Conservation (phyloP, 2,888 invertebrate genomes). For the Pristionchus mayeri region DNA sequence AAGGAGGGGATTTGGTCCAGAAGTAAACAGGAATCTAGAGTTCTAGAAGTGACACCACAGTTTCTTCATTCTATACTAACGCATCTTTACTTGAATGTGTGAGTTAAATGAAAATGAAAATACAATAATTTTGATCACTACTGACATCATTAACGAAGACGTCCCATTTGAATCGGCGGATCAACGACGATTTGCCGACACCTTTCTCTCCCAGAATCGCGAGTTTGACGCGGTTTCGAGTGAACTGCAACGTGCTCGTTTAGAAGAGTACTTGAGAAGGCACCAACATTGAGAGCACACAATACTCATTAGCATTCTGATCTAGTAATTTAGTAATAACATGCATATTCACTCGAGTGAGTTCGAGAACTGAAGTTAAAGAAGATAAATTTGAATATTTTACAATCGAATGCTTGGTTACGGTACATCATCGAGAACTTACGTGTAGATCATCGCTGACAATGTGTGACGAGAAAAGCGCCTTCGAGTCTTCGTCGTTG, state of each 20-base stretch:
- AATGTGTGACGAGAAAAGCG: no score
- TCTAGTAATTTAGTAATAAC: no score
- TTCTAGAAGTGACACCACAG: no score
- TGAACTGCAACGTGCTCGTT: constrained; percentile 44
- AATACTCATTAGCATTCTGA: no score
- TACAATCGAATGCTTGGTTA: no score
- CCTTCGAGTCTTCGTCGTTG: background rate
- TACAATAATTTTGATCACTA: background rate
- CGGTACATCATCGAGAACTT: no score
- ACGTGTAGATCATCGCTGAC: constrained; percentile 15
- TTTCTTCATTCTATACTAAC: background rate
- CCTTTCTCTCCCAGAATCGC: constrained; percentile 35
- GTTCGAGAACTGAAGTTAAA: background rate
- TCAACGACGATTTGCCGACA: constrained; percentile 27
- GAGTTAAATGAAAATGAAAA: background rate
- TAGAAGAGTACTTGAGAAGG: no score
- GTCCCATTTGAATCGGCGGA: constrained; percentile 32
- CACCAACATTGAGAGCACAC: no score
- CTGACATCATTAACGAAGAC: constrained; percentile 11
- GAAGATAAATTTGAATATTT: background rate
- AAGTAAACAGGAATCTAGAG: background rate
- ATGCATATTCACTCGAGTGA: no score
- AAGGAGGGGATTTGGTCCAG: background rate
- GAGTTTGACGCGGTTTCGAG: constrained; percentile 48
- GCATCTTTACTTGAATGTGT: background rate